phyloP scores from a whole-genome alignment of 1,140 invertebrate species.

The Antheraea mylitta region DNA sequence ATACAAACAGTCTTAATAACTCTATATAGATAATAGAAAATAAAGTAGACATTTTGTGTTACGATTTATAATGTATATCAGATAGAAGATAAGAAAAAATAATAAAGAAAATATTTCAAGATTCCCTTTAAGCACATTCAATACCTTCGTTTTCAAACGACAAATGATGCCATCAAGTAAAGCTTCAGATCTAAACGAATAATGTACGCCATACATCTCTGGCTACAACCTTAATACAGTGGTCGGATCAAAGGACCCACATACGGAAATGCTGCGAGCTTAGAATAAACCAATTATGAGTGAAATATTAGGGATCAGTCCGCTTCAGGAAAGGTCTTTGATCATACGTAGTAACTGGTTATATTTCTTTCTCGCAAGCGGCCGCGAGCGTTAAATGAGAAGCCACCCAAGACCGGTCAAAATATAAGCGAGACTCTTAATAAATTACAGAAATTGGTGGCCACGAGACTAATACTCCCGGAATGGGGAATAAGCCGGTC shows the following conservation, averaged over 20 bases:
- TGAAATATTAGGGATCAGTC: conserved; percentile 77
- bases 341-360: conserved; percentile 62
- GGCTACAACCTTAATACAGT: conserved; percentile 70
- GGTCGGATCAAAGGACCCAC: conserved; percentile 71
- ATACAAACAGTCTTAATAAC: too few species aligned
- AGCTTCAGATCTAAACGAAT: conserved; percentile 64
- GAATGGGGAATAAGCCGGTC: conserved; percentile 72
- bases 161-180: conserved; percentile 56
- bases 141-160: conserved; percentile 30
- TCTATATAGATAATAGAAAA: too few species aligned
- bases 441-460: conserved; percentile 75
- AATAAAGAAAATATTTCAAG: conserved; percentile 31
- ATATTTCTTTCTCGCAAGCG: conserved; percentile 60
- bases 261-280: conserved; percentile 71
- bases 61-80: not conserved
- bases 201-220: conserved; percentile 65
- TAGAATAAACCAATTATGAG: conserved; percentile 79
- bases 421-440: conserved; percentile 50
- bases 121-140: conserved; percentile 34
- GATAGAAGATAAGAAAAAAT: conserved; percentile 19
- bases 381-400: conserved; percentile 58
- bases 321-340: conserved; percentile 62
- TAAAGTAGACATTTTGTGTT: not conserved
- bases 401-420: conserved; percentile 59
- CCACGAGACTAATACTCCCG: conserved; percentile 68